Evolutionary conservation across 2,888 invertebrate species (phyloP).

Genomic region (Calameuta filiformis): DNA sequence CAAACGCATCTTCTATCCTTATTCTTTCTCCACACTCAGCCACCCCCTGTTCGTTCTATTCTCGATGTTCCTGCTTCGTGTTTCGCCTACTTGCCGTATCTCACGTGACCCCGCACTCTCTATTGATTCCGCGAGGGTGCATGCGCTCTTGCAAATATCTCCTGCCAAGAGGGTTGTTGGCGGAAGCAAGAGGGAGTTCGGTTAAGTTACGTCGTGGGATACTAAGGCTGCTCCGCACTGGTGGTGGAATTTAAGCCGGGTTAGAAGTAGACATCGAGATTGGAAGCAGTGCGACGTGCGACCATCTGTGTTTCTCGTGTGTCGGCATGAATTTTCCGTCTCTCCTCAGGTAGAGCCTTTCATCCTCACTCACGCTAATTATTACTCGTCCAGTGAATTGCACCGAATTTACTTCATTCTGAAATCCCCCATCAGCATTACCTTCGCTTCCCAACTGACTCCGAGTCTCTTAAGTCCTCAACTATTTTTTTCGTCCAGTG

Average conservation of each 20-base stretch:
- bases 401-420: not conserved
- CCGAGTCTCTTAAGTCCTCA: not conserved
- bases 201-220: not conserved
- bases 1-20: slow-evolving; percentile 18
- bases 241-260: not conserved
- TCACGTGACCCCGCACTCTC: slow-evolving; percentile 57
- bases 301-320: not conserved
- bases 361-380: not conserved
- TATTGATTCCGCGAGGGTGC: slow-evolving; percentile 60
- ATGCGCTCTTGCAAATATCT: slow-evolving; percentile 57
- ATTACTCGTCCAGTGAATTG: not conserved
- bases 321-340: not conserved
- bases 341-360: not conserved
- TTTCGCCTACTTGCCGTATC: slow-evolving; percentile 14
- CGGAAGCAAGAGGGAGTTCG: not conserved
- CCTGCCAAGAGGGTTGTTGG: slow-evolving; percentile 37
- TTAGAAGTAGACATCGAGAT: not conserved
- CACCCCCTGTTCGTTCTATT: slow-evolving; percentile 18
- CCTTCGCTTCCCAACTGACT: not conserved
- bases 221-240: not conserved
- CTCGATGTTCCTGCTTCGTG: slow-evolving; percentile 13
- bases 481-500: not conserved
- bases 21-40: not conserved
- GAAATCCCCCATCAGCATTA: not conserved
- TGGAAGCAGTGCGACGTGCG: not conserved